These are phyloP conservation scores for Podocnemis expansa DNA, from an alignment of 2,113 vertebrate genomes.

Conservation along the genomic window DNA sequence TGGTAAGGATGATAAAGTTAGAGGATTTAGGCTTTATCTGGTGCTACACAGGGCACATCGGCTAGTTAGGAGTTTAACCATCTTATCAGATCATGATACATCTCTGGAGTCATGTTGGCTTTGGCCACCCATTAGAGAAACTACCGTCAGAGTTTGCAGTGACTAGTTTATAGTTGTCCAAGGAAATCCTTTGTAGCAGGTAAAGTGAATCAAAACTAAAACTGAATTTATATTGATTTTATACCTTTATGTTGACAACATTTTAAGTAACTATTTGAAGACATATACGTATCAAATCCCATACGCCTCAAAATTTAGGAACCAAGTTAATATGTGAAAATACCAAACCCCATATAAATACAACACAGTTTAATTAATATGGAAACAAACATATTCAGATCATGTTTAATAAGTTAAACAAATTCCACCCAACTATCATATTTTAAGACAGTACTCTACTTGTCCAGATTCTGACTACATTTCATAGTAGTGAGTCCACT, in stretches of 20 bases:
- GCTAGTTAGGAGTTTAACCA: neutral
- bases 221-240: neutral
- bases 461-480: neutral
- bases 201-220: neutral
- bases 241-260: neutral
- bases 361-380: neutral
- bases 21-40: neutral
- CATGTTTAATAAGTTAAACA: neutral
- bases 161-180: neutral
- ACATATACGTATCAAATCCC: neutral
- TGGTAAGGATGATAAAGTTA: too few relatives aligned
- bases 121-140: neutral
- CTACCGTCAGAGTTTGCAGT: neutral
- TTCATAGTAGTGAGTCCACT: neutral
- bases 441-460: neutral
- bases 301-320: neutral
- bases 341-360: neutral
- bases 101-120: neutral
- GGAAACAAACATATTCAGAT: neutral
- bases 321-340: neutral
- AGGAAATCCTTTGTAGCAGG: neutral
- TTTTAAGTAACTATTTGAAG: neutral
- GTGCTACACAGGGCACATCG: neutral
- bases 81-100: neutral
- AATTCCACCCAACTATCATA: neutral